Evolutionary conservation across 2,113 vertebrate genomes (phyloP).

Genomic region (Sigmodon hispidus): DNA sequence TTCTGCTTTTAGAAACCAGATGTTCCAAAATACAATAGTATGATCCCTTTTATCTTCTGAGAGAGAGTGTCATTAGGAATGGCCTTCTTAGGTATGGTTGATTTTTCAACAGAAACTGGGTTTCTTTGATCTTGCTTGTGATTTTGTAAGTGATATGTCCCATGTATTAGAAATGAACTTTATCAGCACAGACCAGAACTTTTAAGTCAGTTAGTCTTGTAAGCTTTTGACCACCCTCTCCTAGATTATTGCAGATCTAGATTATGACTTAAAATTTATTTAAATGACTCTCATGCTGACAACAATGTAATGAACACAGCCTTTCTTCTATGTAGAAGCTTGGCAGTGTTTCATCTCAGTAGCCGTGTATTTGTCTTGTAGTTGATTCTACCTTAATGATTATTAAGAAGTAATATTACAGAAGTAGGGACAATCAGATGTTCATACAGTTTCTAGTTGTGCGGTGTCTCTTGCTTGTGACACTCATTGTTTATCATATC

Average conservation of each 20-base stretch:
- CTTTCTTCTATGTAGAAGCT: background rate
- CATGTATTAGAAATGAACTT: constrained; percentile 35
- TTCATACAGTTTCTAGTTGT: background rate
- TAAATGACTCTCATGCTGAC: background rate
- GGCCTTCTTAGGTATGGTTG: background rate
- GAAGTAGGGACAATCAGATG: background rate
- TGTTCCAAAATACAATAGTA: background rate
- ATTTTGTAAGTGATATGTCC: constrained; percentile 38
- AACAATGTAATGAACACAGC: background rate
- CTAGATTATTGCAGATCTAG: constrained; percentile 29
- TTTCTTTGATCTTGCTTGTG: constrained; percentile 11
- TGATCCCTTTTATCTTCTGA: background rate
- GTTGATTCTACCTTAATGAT: constrained; percentile 5
- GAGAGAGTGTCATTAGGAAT: constrained; percentile 17
- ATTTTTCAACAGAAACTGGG: background rate
- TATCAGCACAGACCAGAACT: background rate
- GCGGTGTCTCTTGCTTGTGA: background rate
- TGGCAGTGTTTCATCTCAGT: background rate
- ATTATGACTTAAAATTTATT: background rate
- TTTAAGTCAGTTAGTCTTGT: background rate
- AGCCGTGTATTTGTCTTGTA: background rate
- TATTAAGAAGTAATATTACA: too few relatives aligned
- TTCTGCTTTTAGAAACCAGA: constrained; percentile 36
- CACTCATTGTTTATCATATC: background rate
- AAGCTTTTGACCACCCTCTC: background rate